These are phyloP conservation scores for Montipora cactus DNA, from an alignment of 64 coral and sea anemone genomes.

Conservation along the genomic window DNA sequence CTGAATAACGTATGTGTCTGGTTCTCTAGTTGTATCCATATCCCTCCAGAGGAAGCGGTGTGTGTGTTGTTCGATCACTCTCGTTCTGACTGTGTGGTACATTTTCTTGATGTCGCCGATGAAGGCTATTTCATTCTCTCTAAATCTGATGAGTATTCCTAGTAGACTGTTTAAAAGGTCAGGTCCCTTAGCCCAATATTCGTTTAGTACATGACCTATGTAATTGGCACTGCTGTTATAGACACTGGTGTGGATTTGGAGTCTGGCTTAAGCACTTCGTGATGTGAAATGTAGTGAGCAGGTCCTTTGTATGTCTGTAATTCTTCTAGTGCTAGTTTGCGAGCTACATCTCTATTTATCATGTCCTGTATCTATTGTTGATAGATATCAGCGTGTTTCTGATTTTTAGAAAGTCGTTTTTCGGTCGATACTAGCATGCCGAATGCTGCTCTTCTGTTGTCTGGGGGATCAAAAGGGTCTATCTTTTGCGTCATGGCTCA, in stretches of 20 bases:
- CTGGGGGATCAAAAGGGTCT: background rate
- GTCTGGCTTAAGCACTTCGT: constrained; percentile 35
- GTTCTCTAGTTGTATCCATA: background rate
- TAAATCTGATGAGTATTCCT: constrained; percentile 24
- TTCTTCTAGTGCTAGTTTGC: constrained; percentile 2
- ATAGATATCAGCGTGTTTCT: background rate
- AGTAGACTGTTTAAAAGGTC: constrained; percentile 43
- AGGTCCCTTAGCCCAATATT: constrained; percentile 41
- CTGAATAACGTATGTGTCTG: constrained; percentile 26
- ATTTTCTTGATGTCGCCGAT: constrained; percentile 38
- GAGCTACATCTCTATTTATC: constrained; percentile 1
- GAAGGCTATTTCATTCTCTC: background rate
- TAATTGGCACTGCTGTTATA: constrained; percentile 53
- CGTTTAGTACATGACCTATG: constrained; percentile 4
- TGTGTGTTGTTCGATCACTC: background rate
- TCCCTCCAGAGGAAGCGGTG: constrained; percentile 44
- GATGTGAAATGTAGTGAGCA: constrained; percentile 10
- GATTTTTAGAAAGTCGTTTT: background rate
- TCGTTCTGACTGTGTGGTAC: constrained; percentile 11
- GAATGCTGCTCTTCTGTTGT: background rate
- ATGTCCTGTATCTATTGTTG: background rate
- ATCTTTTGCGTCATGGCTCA: background rate
- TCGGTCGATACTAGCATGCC: background rate
- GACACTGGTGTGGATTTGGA: background rate
- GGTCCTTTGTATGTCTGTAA: constrained; percentile 2